Evolutionary conservation across 2,113 vertebrate species (phyloP).

Genomic region (Neodon shergylaensis): DNA sequence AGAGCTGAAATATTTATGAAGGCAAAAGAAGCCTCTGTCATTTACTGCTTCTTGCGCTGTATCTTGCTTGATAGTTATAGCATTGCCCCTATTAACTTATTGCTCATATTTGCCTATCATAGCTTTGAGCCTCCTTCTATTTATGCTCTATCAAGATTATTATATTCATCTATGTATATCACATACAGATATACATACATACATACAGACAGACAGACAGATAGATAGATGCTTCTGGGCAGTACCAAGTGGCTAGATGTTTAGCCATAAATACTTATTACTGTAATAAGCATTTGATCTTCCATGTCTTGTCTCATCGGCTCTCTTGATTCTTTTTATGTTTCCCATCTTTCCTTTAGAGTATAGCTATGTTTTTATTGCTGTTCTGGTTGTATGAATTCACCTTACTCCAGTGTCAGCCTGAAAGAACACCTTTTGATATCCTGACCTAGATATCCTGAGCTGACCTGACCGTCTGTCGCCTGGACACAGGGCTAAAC

Average conservation of each 20-base stretch:
- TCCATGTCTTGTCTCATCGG: neutral
- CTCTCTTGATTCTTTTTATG: neutral
- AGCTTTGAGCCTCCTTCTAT: conserved; percentile 5
- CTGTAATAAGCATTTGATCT: neutral
- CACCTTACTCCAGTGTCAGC: neutral
- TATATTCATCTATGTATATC: neutral
- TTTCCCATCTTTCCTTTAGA: neutral
- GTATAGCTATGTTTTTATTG: neutral
- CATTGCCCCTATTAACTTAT: neutral
- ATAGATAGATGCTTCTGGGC: neutral
- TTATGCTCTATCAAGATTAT: neutral
- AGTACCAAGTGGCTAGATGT: conserved; percentile 4
- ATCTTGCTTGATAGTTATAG: conserved; percentile 33
- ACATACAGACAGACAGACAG: neutral
- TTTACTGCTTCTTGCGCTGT: conserved; percentile 17
- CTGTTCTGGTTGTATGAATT: neutral
- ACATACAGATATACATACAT: neutral
- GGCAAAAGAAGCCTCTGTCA: conserved; percentile 46
- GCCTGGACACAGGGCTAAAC: neutral
- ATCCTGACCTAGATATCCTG: neutral
- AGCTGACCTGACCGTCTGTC: neutral
- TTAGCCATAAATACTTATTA: neutral
- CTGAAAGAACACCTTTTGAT: neutral
- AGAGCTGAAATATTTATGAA: conserved; percentile 60
- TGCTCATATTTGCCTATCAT: neutral